phyloP scores from a whole-genome alignment of 1,140 invertebrate genomes.

The Drosophila nebulosa region DNA sequence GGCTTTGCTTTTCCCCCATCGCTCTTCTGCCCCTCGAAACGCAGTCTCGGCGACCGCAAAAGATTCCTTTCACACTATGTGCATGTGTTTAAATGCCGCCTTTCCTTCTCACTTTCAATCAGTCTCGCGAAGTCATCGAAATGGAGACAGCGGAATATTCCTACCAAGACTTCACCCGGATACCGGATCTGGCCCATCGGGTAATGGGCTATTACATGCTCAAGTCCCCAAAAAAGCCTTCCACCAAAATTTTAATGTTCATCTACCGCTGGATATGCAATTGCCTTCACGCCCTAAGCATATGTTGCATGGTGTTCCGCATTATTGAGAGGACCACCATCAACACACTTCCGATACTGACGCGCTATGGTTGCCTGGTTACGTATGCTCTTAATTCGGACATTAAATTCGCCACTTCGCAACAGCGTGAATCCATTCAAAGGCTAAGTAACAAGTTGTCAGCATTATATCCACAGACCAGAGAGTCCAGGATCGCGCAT shows the following conservation, averaged over 20 bases:
- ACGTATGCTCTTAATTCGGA: constrained; percentile 46
- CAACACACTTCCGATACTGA: constrained; percentile 3
- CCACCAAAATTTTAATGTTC: background rate
- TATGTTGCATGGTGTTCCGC: constrained; percentile 32
- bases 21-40: too few relatives aligned
- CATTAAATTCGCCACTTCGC: constrained; percentile 32
- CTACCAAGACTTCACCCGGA: constrained; percentile 39
- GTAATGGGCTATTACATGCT: constrained; percentile 41
- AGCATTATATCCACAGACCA: constrained; percentile 23
- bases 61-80: background rate
- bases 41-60: too few relatives aligned
- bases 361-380: constrained; percentile 31
- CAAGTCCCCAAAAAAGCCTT: background rate
- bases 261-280: constrained; percentile 26
- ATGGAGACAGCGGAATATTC: constrained; percentile 24
- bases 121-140: constrained; percentile 6
- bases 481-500: constrained; percentile 2
- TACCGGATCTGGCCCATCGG: constrained; percentile 15
- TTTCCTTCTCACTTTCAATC: too few relatives aligned
- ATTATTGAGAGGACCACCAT: constrained; percentile 26
- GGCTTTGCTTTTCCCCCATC: too few relatives aligned
- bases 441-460: constrained; percentile 21
- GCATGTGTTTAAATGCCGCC: too few relatives aligned
- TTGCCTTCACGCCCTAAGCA: constrained; percentile 9
- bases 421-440: constrained; percentile 14